Percentiles rank a stretch among this genome's conserved stretches.
Conservation (phyloP, 2,113 vertebrate genomes). For the Poecile atricapillus region DNA sequence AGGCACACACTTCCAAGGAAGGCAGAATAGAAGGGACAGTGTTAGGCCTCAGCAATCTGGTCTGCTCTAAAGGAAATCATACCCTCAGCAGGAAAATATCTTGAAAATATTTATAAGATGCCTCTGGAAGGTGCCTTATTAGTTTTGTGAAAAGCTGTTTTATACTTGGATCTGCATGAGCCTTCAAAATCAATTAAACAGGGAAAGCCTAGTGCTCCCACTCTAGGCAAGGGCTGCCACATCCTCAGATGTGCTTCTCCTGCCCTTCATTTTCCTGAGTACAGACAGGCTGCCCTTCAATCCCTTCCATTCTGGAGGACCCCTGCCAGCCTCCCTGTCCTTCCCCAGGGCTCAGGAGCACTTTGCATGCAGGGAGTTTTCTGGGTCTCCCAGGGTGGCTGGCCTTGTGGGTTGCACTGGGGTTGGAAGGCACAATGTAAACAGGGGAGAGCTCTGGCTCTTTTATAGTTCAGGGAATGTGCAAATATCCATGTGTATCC, state of each 20-base stretch:
- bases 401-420: neutral
- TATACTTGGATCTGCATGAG: neutral
- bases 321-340: neutral
- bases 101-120: neutral
- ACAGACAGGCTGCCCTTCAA: neutral
- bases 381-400: neutral
- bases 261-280: neutral
- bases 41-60: neutral
- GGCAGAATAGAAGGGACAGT: neutral
- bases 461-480: neutral
- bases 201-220: neutral
- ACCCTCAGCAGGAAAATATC: neutral
- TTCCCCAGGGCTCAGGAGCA: fast-evolving
- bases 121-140: neutral
- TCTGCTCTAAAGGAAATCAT: neutral
- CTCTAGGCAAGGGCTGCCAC: neutral
- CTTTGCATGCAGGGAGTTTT: neutral
- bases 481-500: neutral
- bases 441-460: neutral
- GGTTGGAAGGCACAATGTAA: neutral
- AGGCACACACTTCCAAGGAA: neutral
- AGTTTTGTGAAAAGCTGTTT: neutral
- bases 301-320: neutral
- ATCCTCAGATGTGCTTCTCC: neutral
- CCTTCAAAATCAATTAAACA: neutral